Evolutionary conservation across 2,888 invertebrate genomes (phyloP).

Genomic region (Parthenolecanium corni): DNA sequence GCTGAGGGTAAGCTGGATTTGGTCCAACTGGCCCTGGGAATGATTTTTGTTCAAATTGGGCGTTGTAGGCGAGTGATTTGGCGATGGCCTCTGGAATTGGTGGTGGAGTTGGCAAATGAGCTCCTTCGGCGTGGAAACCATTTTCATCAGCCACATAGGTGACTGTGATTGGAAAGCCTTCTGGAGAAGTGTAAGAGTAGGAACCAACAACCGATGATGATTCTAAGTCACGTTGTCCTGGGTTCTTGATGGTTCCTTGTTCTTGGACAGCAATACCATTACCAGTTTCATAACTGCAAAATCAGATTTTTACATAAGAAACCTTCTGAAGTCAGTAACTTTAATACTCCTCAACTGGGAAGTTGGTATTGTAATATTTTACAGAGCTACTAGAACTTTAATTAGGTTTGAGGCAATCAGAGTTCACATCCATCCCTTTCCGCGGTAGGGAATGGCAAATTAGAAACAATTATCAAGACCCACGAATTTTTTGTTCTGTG

Average conservation of each 20-base stretch:
- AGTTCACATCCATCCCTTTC: too few relatives aligned
- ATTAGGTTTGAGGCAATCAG: too few relatives aligned
- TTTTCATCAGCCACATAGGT: conserved; percentile 64
- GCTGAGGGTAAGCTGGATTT: not conserved
- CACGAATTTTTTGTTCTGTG: too few relatives aligned
- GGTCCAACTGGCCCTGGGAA: conserved; percentile 22
- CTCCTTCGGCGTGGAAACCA: conserved; percentile 64
- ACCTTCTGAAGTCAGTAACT: too few relatives aligned
- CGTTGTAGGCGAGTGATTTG: conserved; percentile 32
- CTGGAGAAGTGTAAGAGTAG: conserved; percentile 59
- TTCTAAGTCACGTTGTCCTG: conserved; percentile 35
- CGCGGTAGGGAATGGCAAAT: too few relatives aligned
- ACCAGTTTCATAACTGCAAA: conserved; percentile 55
- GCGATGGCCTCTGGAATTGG: conserved; percentile 57
- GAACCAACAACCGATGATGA: conserved; percentile 37
- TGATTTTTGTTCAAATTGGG: conserved; percentile 39
- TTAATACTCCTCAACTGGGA: too few relatives aligned
- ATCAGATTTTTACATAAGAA: too few relatives aligned
- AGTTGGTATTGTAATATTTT: too few relatives aligned
- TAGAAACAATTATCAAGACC: too few relatives aligned
- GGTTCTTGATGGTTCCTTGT: conserved; percentile 56
- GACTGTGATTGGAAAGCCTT: conserved; percentile 49
- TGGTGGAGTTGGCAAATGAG: conserved; percentile 66
- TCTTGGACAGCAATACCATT: conserved; percentile 63
- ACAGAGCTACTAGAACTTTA: too few relatives aligned